Conservation (phyloP, 2,888 invertebrate species). For the Rhodophaea formosa region DNA sequence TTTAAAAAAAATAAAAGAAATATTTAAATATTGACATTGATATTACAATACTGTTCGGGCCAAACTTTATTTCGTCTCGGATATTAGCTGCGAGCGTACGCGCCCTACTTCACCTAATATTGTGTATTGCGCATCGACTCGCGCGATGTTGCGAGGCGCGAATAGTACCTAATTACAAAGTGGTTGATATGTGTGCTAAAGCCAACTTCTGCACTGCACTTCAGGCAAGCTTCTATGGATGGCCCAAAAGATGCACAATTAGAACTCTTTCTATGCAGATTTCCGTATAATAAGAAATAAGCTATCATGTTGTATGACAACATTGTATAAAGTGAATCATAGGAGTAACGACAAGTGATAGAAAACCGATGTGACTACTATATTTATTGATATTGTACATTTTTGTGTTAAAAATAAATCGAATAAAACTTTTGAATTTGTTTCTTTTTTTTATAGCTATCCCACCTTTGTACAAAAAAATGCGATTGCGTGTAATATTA, state of each 20-base stretch:
- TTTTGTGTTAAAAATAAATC: slow-evolving; percentile 78
- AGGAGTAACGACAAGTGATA: slow-evolving; percentile 66
- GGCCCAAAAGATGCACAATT: slow-evolving; percentile 45
- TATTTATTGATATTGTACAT: slow-evolving; percentile 80
- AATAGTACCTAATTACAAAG: background rate
- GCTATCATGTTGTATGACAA: slow-evolving; percentile 64
- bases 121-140: too few relatives aligned
- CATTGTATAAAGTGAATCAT: slow-evolving; percentile 62
- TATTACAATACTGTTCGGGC: too few relatives aligned
- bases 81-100: too few relatives aligned
- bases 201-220: background rate
- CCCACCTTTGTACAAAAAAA: background rate
- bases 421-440: slow-evolving; percentile 43
- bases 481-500: too few relatives aligned
- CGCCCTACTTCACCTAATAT: too few relatives aligned
- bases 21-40: too few relatives aligned
- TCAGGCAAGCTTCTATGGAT: slow-evolving; percentile 38
- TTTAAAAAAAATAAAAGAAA: too few relatives aligned
- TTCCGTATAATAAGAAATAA: slow-evolving; percentile 25
- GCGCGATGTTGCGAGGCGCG: too few relatives aligned
- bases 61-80: too few relatives aligned
- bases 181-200: background rate
- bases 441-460: slow-evolving; percentile 17
- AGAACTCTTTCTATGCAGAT: slow-evolving; percentile 28
- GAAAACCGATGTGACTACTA: slow-evolving; percentile 68